phyloP scores from a whole-genome alignment of 2,797 vertebrate genomes.

The Pygocentrus nattereri region DNA sequence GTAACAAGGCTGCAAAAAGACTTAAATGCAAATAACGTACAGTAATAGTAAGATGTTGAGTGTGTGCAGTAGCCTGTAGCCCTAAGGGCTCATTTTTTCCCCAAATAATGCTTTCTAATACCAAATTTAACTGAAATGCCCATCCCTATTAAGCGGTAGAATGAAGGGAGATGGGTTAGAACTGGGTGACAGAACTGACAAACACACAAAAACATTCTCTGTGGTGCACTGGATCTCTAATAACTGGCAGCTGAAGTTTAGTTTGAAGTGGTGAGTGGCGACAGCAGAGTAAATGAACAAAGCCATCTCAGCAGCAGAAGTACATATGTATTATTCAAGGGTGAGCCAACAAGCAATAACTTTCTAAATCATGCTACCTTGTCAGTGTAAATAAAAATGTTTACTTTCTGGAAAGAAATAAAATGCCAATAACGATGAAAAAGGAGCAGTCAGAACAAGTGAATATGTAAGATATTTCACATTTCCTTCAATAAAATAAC shows the following conservation, averaged over 20 bases:
- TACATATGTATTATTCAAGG: constrained; percentile 1
- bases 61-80: no score
- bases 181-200: not conserved
- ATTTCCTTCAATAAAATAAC: not conserved
- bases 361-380: not conserved
- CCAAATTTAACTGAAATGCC: no score
- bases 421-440: constrained; percentile 14
- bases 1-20: no score
- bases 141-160: not conserved
- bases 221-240: not conserved
- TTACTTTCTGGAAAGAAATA: constrained; percentile 2
- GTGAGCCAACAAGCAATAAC: constrained; percentile 20
- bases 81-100: no score
- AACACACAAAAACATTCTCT: not conserved
- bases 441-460: not conserved
- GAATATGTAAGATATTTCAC: not conserved
- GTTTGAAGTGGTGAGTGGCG: not conserved
- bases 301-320: not conserved
- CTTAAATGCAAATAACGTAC: no score
- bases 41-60: no score
- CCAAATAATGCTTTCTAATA: no score
- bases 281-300: constrained; percentile 17
- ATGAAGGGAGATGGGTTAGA: not conserved
- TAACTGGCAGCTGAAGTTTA: not conserved
- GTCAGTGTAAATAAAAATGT: constrained; percentile 26